A percentile compares a stretch with the other conserved stretches of the same genome.
Conservation (phyloP, 2,888 invertebrate genomes). For the Chrysolina americana region DNA sequence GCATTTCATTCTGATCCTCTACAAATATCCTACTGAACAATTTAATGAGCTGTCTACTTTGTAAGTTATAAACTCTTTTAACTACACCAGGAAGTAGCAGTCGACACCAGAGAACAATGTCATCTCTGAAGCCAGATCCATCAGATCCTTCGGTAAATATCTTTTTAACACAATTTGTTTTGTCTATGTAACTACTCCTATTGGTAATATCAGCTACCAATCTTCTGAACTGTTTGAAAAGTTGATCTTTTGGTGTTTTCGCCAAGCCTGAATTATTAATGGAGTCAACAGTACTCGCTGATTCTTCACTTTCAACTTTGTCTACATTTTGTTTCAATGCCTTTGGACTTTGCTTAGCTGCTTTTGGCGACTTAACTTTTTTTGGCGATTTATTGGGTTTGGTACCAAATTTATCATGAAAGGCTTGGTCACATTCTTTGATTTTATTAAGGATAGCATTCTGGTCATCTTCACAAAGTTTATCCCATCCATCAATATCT, state of each 20-base stretch:
- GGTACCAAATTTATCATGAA: slow-evolving; percentile 59
- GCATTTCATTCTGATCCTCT: slow-evolving; percentile 84
- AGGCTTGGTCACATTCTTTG: slow-evolving; percentile 74
- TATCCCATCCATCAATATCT: slow-evolving; percentile 85
- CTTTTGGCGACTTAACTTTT: slow-evolving; percentile 56
- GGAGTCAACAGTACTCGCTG: not conserved
- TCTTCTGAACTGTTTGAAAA: slow-evolving; percentile 82
- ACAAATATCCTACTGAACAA: slow-evolving; percentile 87
- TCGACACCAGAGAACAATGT: slow-evolving; percentile 85
- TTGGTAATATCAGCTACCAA: slow-evolving; percentile 85
- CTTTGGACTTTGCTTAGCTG: slow-evolving; percentile 26
- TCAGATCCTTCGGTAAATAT: slow-evolving; percentile 77
- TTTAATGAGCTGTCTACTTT: slow-evolving; percentile 92
- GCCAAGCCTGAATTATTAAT: slow-evolving; percentile 9
- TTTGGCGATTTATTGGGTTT: slow-evolving; percentile 47
- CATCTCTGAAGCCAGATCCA: slow-evolving; percentile 81
- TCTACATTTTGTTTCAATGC: slow-evolving; percentile 13
- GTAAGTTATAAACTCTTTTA: slow-evolving; percentile 91
- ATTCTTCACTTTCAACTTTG: slow-evolving; percentile 17
- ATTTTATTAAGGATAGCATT: slow-evolving; percentile 76
- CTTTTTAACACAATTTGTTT: slow-evolving; percentile 81
- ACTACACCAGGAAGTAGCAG: slow-evolving; percentile 86
- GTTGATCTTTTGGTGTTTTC: slow-evolving; percentile 74
- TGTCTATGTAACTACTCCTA: slow-evolving; percentile 85
- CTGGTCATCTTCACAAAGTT: slow-evolving; percentile 78